These are phyloP conservation scores for Cotesia typhae DNA, from an alignment of 1,140 invertebrate genomes.

Conservation along the genomic window DNA sequence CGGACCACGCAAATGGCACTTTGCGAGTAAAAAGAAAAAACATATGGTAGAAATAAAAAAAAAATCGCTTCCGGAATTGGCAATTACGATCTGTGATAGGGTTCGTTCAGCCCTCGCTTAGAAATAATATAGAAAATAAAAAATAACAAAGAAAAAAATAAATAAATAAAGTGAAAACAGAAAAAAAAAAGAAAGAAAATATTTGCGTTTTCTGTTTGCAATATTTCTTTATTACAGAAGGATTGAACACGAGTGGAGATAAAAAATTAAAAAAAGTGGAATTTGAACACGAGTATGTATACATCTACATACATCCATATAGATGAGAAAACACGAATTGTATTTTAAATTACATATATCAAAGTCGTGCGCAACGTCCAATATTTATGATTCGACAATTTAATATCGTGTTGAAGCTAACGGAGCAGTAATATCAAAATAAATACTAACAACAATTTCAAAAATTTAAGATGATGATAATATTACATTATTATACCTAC, in stretches of 20 bases:
- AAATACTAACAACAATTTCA: no score
- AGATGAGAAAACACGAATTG: slow-evolving; percentile 3
- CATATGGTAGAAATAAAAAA: slow-evolving; percentile 14
- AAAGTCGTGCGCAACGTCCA: no score
- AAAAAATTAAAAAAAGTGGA: background rate
- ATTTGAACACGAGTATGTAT: background rate
- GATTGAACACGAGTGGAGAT: slow-evolving; percentile 10
- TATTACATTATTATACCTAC: no score
- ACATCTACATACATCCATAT: background rate
- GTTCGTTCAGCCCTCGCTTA: slow-evolving; percentile 2
- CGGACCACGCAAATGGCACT: background rate
- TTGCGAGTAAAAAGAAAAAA: background rate
- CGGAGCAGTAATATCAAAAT: no score
- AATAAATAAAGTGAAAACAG: background rate
- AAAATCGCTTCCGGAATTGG: slow-evolving; percentile 19
- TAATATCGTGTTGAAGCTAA: no score
- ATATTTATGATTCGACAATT: no score
- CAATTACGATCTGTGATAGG: slow-evolving; percentile 25
- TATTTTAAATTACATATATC: no score
- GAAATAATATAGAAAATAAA: background rate
- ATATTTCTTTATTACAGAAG: slow-evolving; percentile 20
- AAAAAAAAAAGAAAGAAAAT: background rate
- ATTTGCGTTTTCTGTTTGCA: slow-evolving; percentile 15
- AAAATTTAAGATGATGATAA: no score
- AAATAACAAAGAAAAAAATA: background rate